phyloP scores from a whole-genome alignment of 2,888 invertebrate genomes.

The Dione juno region DNA sequence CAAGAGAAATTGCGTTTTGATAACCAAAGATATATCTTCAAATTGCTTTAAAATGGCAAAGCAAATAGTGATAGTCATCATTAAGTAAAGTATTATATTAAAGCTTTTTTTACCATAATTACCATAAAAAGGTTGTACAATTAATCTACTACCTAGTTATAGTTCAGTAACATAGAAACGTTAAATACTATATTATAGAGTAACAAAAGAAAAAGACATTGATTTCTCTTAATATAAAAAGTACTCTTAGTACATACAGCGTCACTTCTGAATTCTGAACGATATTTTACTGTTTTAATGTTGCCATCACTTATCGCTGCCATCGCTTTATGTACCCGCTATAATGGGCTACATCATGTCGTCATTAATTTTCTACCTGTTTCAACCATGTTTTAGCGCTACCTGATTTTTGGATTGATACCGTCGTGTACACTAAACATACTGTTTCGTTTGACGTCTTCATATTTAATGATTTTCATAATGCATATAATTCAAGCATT shows the following conservation, averaged over 20 bases:
- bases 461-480: conserved; percentile 26
- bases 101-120: no score
- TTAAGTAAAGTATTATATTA: neutral
- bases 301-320: conserved; percentile 40
- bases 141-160: no score
- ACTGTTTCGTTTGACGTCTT: conserved; percentile 18
- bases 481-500: neutral
- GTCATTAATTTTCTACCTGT: conserved; percentile 46
- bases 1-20: conserved; percentile 26
- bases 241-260: no score
- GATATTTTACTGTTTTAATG: conserved; percentile 40
- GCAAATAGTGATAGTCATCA: neutral
- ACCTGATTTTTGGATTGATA: conserved; percentile 36
- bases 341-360: conserved; percentile 42
- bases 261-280: no score
- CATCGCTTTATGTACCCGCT: conserved; percentile 39
- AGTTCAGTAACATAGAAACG: no score
- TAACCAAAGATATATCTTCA: conserved; percentile 27
- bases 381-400: conserved; percentile 40
- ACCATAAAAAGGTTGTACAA: no score
- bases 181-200: no score
- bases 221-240: no score
- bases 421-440: conserved; percentile 29
- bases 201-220: no score
- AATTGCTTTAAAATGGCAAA: conserved; percentile 23